These are phyloP conservation scores for Poecilobothrus nobilitatus DNA, from an alignment of 2,888 invertebrate genomes.

Conservation along the genomic window DNA sequence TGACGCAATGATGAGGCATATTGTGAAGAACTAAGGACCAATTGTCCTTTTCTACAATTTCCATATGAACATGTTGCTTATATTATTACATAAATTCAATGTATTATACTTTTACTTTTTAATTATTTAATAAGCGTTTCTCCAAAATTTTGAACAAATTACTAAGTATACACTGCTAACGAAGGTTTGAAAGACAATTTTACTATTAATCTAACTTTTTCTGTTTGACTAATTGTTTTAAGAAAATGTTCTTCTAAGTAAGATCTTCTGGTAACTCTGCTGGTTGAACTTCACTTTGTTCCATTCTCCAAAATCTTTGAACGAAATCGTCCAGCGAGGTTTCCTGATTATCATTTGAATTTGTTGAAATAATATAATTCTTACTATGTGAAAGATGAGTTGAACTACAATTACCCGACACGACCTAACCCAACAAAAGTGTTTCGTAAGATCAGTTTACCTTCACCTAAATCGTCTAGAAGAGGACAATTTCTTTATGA, in stretches of 20 bases:
- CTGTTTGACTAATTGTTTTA: neutral
- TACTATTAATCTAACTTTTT: neutral
- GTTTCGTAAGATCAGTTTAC: conserved; percentile 8
- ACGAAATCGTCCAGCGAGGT: neutral
- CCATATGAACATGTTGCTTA: no score
- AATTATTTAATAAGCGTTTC: neutral
- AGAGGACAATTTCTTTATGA: conserved; percentile 1
- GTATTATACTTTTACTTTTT: no score
- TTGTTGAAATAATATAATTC: neutral
- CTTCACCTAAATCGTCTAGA: conserved; percentile 7
- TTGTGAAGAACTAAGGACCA: no score
- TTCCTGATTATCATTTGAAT: neutral
- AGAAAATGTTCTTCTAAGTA: neutral
- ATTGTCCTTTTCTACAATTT: no score
- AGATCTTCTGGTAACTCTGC: neutral
- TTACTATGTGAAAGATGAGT: neutral
- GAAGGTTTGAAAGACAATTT: neutral
- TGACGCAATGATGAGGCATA: no score
- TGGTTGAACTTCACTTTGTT: neutral
- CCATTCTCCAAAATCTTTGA: conserved; percentile 2
- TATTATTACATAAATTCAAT: no score
- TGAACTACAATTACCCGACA: conserved; percentile 12
- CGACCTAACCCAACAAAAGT: conserved; percentile 16
- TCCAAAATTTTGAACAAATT: neutral
- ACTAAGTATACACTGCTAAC: neutral